Conservation (phyloP, 64 coral and sea anemone genomes). For the Anthopleura sola region DNA sequence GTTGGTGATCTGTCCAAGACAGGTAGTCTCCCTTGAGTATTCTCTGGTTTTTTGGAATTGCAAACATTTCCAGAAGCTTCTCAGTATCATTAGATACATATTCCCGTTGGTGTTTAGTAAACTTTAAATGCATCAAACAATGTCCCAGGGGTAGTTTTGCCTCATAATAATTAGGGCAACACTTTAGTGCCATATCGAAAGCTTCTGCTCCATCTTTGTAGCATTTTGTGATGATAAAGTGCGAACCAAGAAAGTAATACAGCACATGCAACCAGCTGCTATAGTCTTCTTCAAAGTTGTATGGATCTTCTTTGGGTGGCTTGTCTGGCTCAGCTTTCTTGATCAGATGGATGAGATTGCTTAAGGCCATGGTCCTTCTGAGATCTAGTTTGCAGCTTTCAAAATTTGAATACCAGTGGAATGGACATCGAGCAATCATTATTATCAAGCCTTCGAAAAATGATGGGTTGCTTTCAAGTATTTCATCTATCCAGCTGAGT, state of each 20-base stretch:
- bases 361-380: background rate
- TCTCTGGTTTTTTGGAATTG: conserved; percentile 21
- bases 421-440: background rate
- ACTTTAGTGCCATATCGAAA: conserved; percentile 50
- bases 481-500: background rate
- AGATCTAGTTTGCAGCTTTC: conserved; percentile 36
- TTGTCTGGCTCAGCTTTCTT: conserved; percentile 54
- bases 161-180: conserved; percentile 48
- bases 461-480: background rate
- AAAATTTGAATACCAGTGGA: background rate
- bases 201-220: conserved; percentile 41
- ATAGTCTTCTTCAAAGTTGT: conserved; percentile 51
- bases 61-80: background rate
- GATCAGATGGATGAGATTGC: conserved; percentile 65
- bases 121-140: conserved; percentile 30
- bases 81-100: background rate
- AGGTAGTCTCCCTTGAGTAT: background rate
- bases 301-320: conserved; percentile 10
- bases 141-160: conserved; percentile 56
- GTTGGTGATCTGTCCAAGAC: conserved; percentile 14
- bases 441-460: conserved; percentile 73
- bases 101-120: background rate
- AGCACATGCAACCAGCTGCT: conserved; percentile 77
- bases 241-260: conserved; percentile 19
- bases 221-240: conserved; percentile 8